A percentile compares a stretch with the other conserved stretches of the same genome.
phyloP scores from a whole-genome alignment of 2,797 vertebrate species.

The Lerista edwardsae region DNA sequence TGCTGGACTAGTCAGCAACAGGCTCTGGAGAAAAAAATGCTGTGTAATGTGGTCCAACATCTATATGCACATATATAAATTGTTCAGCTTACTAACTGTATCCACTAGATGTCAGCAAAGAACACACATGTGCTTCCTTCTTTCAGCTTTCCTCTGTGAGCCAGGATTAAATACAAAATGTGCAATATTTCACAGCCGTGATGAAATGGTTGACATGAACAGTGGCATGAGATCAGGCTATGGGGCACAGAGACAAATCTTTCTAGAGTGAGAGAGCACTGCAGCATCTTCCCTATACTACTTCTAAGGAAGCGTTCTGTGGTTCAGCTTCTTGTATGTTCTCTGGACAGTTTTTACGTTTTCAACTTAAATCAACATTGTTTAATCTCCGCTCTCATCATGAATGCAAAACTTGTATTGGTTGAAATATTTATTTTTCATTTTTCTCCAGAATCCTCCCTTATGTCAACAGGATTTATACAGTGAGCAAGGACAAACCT shows the following conservation, averaged over 20 bases:
- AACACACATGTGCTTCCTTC: neutral
- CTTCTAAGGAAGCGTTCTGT: neutral
- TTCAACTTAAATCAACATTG: neutral
- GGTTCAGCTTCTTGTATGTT: neutral
- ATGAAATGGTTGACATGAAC: neutral
- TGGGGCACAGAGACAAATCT: neutral
- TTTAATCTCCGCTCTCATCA: neutral
- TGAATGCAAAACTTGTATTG: neutral
- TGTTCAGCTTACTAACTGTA: neutral
- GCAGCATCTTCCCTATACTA: neutral
- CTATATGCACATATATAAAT: neutral
- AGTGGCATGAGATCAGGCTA: neutral
- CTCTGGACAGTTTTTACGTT: neutral
- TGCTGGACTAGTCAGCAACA: neutral
- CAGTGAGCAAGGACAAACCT: neutral
- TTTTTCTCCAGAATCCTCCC: neutral
- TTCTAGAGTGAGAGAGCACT: neutral
- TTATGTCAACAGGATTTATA: neutral
- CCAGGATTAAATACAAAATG: neutral
- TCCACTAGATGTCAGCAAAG: constrained; percentile 51
- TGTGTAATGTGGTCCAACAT: neutral
- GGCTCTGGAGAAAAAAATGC: neutral
- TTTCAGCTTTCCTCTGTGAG: neutral
- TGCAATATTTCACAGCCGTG: neutral
- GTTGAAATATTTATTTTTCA: too few relatives aligned